These are phyloP conservation scores for Drosophila kanekoi DNA, from an alignment of 2,888 invertebrate genomes.

Conservation along the genomic window DNA sequence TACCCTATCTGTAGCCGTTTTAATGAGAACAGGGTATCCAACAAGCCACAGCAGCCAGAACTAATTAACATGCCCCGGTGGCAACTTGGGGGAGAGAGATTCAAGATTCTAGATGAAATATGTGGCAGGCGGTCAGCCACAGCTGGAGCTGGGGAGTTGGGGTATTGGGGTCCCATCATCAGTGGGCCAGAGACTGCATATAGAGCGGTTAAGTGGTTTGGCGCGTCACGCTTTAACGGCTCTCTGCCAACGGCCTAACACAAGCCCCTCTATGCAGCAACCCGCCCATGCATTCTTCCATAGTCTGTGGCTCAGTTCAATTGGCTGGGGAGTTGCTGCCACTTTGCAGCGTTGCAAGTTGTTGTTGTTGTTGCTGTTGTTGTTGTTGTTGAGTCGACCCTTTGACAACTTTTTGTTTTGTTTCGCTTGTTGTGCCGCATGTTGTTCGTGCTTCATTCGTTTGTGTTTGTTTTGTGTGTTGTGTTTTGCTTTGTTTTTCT, in stretches of 20 bases:
- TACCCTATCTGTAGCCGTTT: background rate
- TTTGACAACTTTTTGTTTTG: conserved; percentile 59
- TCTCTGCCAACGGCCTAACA: conserved; percentile 42
- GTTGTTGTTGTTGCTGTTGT: conserved; percentile 10
- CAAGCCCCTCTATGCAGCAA: conserved; percentile 3
- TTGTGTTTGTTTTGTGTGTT: conserved; percentile 31
- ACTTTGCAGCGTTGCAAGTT: conserved; percentile 42
- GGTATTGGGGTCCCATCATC: background rate
- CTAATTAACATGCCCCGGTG: conserved; percentile 53
- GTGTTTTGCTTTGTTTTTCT: conserved; percentile 52
- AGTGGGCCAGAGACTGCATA: conserved; percentile 21
- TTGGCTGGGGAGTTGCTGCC: conserved; percentile 34
- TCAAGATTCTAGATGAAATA: conserved; percentile 49
- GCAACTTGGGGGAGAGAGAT: background rate
- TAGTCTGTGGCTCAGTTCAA: conserved; percentile 31
- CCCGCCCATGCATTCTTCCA: conserved; percentile 19
- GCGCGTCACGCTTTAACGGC: conserved; percentile 63
- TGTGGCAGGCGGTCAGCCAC: conserved; percentile 67
- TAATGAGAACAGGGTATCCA: conserved; percentile 9
- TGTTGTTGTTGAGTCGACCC: conserved; percentile 46
- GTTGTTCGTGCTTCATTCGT: conserved; percentile 60
- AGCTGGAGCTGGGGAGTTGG: conserved; percentile 31
- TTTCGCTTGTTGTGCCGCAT: conserved; percentile 44
- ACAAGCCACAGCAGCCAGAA: conserved; percentile 40
- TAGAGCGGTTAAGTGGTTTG: conserved; percentile 49